Evolutionary conservation across 2,888 invertebrate species (phyloP).

Genomic region (Erebia aethiops): DNA sequence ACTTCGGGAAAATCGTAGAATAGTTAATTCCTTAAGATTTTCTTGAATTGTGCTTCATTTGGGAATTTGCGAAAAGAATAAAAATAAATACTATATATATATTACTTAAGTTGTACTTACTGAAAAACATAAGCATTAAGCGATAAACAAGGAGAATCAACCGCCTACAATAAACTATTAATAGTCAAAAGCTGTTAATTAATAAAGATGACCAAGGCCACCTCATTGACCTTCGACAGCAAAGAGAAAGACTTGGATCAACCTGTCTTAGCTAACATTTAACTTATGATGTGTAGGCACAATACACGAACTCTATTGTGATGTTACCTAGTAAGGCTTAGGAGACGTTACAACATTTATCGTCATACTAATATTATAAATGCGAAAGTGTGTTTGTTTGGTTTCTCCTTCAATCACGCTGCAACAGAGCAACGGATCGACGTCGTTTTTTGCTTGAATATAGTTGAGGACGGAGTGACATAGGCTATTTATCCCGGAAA

Average conservation of each 20-base stretch:
- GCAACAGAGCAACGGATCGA: too few species aligned
- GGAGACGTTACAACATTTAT: not conserved
- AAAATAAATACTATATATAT: too few species aligned
- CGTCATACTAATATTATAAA: not conserved
- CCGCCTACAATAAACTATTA: slow-evolving; percentile 21
- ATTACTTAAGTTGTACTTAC: too few species aligned
- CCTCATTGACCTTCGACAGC: slow-evolving; percentile 11
- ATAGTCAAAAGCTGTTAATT: slow-evolving; percentile 21
- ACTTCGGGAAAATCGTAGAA: too few species aligned
- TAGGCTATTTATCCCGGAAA: too few species aligned
- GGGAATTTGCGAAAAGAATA: too few species aligned
- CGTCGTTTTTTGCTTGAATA: too few species aligned
- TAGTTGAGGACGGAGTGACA: too few species aligned
- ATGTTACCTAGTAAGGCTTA: not conserved
- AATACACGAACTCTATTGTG: not conserved
- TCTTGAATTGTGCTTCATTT: too few species aligned
- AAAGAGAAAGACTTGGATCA: slow-evolving; percentile 20
- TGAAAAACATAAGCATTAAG: not conserved
- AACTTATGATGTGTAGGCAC: slow-evolving; percentile 12
- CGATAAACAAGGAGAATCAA: slow-evolving; percentile 12
- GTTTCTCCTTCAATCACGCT: too few species aligned
- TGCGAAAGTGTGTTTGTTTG: not conserved
- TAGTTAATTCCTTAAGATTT: too few species aligned
- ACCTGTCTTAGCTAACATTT: slow-evolving; percentile 10
- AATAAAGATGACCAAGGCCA: slow-evolving; percentile 20